Evolutionary conservation across 2,113 vertebrate species (phyloP).

Genomic region (Pipa parva): DNA sequence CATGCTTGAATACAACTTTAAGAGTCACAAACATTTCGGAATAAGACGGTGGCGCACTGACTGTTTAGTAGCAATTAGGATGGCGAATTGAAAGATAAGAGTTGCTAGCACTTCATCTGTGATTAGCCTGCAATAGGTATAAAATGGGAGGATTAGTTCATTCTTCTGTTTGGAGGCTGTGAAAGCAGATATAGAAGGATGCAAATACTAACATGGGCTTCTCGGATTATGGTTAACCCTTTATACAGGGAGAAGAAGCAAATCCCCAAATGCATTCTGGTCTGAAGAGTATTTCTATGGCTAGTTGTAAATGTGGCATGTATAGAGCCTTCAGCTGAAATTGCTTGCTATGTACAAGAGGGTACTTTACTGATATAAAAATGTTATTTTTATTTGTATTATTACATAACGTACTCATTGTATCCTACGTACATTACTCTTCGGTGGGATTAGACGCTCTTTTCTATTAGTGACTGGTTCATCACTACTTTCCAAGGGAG

Average conservation of each 20-base stretch:
- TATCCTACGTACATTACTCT: too few relatives aligned
- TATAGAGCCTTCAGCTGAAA: too few relatives aligned
- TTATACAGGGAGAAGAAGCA: not conserved
- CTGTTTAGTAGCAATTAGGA: constrained; percentile 37
- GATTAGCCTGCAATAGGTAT: constrained; percentile 32
- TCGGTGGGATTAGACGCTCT: too few relatives aligned
- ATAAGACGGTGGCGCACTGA: not conserved
- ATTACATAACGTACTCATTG: too few relatives aligned
- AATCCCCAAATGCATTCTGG: too few relatives aligned
- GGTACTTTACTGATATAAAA: too few relatives aligned
- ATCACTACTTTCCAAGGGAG: too few relatives aligned
- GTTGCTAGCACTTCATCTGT: constrained; percentile 27
- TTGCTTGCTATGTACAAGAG: too few relatives aligned
- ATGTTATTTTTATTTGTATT: too few relatives aligned
- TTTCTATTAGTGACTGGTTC: too few relatives aligned
- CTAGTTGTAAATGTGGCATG: too few relatives aligned
- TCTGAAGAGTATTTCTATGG: too few relatives aligned
- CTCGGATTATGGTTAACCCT: not conserved
- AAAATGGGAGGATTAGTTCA: constrained; percentile 28
- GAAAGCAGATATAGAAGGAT: constrained; percentile 14
- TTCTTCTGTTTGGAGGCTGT: constrained; percentile 19
- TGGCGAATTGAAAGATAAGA: constrained; percentile 17
- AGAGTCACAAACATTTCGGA: not conserved
- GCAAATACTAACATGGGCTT: constrained; percentile 1
- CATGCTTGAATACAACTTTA: not conserved